Base-by-base conservation (phyloP, 2,797 vertebrate genomes). In the Siniperca undulata region DNA sequence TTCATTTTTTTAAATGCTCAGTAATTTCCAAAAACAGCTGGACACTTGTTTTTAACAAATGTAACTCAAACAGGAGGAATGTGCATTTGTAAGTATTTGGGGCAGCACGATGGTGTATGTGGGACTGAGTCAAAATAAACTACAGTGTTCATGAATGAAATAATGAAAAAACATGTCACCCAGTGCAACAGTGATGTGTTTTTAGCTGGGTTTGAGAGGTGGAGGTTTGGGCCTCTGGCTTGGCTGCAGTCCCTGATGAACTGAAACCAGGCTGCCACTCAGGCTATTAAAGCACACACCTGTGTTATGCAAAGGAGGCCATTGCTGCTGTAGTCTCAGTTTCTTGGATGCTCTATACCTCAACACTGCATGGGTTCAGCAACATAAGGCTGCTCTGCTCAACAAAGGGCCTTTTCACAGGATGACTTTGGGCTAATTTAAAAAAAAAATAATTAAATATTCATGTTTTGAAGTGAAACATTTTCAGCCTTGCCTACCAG, bases 231-330 rank as follows among this genome's bases (percentile, higher is more conserved):
- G 59, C 58, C 53, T 19, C 27, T 48, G 38, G 58, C 59, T 70
- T 66, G 59, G 40, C 72, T 40, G 19, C 13, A 1, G 48, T 58
- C 46, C 46, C 0, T 34, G 24, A 62, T 85, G 64, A 81, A 48
- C 46, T 56, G 74, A 74, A 30, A 68, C 62, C 22, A 58, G 55
- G n/a, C 53, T 30, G 30, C 30, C 30, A 30, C 30, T 30, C 30
- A 30, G 30, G 30, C 30, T 30, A 30, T 30, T 30, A 30, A 30
- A 30, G 30, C 30, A 30, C 30, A 30, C 30, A 30, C 30, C 30
- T 30, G 30, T 30, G 30, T 30, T 30, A 30, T 30, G 30, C 30
- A 30, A 30, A 30, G 30, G 30, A 30, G 30, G 30, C 30, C 30
- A 30, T 30, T 30, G 30, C 30, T 30, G 30, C 30, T 30, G 30